These are phyloP conservation scores for Deladenus siricidicola DNA, from an alignment of 2,888 invertebrate species.

Conservation along the genomic window DNA sequence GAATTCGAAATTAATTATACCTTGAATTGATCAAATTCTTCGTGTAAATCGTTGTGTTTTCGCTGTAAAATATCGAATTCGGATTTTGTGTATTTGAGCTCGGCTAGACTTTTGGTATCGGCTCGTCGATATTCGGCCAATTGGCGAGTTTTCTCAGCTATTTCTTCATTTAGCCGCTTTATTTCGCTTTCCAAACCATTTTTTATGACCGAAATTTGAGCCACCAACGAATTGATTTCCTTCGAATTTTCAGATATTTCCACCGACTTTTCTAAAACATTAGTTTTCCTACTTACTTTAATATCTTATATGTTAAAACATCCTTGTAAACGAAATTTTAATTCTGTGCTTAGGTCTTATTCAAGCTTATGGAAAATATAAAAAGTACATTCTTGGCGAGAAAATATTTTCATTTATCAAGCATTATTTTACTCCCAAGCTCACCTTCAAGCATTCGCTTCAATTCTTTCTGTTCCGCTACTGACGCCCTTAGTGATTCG, in stretches of 20 bases:
- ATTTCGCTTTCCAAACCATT: slow-evolving; percentile 9
- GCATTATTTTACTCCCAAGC: too few species aligned
- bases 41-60: slow-evolving; percentile 23
- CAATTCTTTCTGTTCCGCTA: slow-evolving; percentile 6
- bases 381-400: too few species aligned
- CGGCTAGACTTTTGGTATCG: slow-evolving; percentile 14
- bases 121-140: slow-evolving; percentile 3
- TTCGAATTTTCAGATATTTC: slow-evolving; percentile 19
- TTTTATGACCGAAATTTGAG: slow-evolving; percentile 12
- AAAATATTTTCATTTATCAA: too few species aligned
- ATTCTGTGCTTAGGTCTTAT: too few species aligned
- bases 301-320: too few species aligned
- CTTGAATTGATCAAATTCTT: background rate
- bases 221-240: slow-evolving; percentile 13
- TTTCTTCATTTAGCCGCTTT: slow-evolving; percentile 5
- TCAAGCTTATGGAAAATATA: too few species aligned
- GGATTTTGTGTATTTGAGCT: slow-evolving; percentile 18
- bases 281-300: background rate
- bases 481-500: slow-evolving; percentile 13
- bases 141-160: slow-evolving; percentile 1
- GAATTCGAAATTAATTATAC: background rate
- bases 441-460: slow-evolving; percentile 15
- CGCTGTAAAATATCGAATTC: slow-evolving; percentile 24
- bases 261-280: slow-evolving; percentile 15
- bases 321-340: too few species aligned